Percentiles rank a stretch among this genome's conserved stretches.
phyloP scores from a whole-genome alignment of 2,888 invertebrate genomes.

The Heliconius cydno region DNA sequence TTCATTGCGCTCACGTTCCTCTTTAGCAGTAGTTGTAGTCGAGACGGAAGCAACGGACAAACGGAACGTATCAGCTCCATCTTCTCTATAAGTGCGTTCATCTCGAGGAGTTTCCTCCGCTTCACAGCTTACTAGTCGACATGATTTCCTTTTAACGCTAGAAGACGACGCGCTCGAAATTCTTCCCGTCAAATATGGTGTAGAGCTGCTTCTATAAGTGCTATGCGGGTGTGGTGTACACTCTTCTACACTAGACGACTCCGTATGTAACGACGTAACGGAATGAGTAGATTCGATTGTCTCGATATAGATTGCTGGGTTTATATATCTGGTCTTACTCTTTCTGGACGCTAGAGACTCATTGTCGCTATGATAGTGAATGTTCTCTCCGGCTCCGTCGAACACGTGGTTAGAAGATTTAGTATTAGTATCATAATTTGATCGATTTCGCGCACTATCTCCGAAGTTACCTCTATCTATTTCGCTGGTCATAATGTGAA shows the following conservation, averaged over 20 bases:
- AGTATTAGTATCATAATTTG: conserved; percentile 54
- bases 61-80: conserved; percentile 73
- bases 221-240: conserved; percentile 77
- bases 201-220: conserved; percentile 73
- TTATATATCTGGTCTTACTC: conserved; percentile 81
- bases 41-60: conserved; percentile 75
- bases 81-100: conserved; percentile 70
- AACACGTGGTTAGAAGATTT: conserved; percentile 70
- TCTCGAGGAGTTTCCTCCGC: conserved; percentile 62
- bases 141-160: conserved; percentile 73
- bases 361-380: conserved; percentile 74
- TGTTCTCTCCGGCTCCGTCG: conserved; percentile 75
- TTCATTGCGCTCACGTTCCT: conserved; percentile 73
- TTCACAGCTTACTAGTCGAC: conserved; percentile 57
- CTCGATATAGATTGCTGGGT: conserved; percentile 85
- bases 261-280: conserved; percentile 70
- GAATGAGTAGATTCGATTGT: conserved; percentile 73
- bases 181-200: conserved; percentile 72
- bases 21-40: conserved; percentile 75
- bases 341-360: conserved; percentile 70
- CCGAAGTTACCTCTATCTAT: conserved; percentile 69
- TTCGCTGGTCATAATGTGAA: conserved; percentile 62
- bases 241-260: conserved; percentile 63
- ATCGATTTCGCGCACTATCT: conserved; percentile 66
- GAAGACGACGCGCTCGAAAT: conserved; percentile 65